Evolutionary conservation across 1,140 invertebrate genomes (phyloP).

Genomic region (Melitaea cinxia): DNA sequence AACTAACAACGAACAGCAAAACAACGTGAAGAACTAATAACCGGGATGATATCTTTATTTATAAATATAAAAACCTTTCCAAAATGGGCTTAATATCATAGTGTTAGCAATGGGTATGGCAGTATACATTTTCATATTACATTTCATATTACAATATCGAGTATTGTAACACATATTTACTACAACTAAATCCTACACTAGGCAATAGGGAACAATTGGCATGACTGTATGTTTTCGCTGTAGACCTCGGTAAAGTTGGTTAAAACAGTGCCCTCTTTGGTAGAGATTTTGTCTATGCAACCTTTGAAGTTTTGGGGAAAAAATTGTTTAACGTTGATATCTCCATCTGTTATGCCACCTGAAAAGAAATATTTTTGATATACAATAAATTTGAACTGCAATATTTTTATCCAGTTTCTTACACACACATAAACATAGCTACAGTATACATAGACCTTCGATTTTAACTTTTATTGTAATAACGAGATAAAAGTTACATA

Average conservation of each 20-base stretch:
- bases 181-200: conserved; percentile 13
- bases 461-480: too few relatives aligned
- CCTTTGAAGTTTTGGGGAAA: conserved; percentile 77
- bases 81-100: too few relatives aligned
- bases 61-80: too few relatives aligned
- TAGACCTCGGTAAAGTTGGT: conserved; percentile 70
- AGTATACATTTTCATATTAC: too few relatives aligned
- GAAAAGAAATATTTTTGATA: conserved; percentile 16
- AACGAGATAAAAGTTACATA: too few relatives aligned
- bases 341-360: conserved; percentile 62
- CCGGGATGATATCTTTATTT: too few relatives aligned
- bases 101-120: too few relatives aligned
- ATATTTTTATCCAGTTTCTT: neutral
- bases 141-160: neutral
- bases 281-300: conserved; percentile 75
- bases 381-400: neutral
- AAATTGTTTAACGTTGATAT: conserved; percentile 46
- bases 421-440: too few relatives aligned
- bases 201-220: conserved; percentile 68
- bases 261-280: conserved; percentile 51
- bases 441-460: too few relatives aligned
- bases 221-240: conserved; percentile 77
- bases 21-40: too few relatives aligned
- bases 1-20: too few relatives aligned
- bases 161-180: neutral